Evolutionary conservation across 1,140 invertebrate genomes (phyloP).

Genomic region (Eupeodes corollae): DNA sequence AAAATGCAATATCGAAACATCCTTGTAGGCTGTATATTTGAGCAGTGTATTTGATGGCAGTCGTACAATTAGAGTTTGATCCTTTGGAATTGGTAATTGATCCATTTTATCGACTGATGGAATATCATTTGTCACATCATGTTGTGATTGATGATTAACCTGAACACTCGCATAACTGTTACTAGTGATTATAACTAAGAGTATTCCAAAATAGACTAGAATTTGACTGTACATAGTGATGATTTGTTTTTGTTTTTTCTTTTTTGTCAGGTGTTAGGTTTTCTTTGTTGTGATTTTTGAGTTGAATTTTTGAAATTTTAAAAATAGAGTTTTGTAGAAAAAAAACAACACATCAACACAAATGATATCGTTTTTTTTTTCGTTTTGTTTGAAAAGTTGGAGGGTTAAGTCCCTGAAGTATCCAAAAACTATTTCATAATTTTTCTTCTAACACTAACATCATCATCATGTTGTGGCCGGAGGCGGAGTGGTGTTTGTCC

Average conservation of each 20-base stretch:
- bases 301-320: no score
- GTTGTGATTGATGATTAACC: constrained; percentile 12
- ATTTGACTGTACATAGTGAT: constrained; percentile 1
- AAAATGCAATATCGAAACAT: constrained; percentile 36
- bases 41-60: constrained; percentile 32
- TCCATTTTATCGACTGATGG: constrained; percentile 15
- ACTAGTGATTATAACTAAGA: neutral
- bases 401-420: no score
- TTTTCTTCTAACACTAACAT: no score
- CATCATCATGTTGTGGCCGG: no score
- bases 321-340: no score
- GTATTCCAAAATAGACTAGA: neutral
- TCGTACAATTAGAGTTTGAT: constrained; percentile 27
- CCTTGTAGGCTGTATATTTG: constrained; percentile 34
- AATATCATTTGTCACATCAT: constrained; percentile 10
- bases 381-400: no score
- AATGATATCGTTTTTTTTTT: no score
- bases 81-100: constrained; percentile 16
- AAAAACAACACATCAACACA: no score
- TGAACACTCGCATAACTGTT: constrained; percentile 12
- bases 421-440: no score
- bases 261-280: no score
- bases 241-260: neutral
- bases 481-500: no score
- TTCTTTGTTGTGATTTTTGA: no score